Evolutionary conservation across 1,140 invertebrate species (phyloP), one percentile per base, ranked within the genome.

Genomic region (Drosophila santomea): DNA sequence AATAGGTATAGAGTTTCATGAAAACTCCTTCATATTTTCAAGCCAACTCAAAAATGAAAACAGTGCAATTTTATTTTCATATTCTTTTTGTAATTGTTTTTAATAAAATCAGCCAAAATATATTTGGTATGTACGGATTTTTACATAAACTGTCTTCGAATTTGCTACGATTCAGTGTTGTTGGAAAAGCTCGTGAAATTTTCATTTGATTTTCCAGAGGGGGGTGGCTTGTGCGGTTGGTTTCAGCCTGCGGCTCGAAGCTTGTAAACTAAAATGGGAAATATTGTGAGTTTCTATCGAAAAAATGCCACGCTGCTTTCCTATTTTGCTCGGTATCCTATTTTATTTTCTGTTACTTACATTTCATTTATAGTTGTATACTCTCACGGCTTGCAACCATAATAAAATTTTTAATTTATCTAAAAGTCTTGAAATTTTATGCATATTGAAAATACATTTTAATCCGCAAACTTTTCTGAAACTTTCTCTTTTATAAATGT

Each of bases 191-290:
- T 78, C 28, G 58, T 86, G 38, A 72, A 86, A 81, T 59, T 75
- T 86, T 51, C 38, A 86, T 74, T 71, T 69, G 64, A 58, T 71
- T 71, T 71, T 58, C 10, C 36, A 39, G 47, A 60, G 48, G 36
- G 36, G 28, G 28, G 8, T 32, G 28, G 35, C 39, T 32, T 25
- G 36, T 71, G 74, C 44, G 74, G 74, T 78, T 76, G 54, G 41
- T 60, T 56, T 35, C 64, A 17, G 68, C 58, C 54, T 60, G 57
- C 28, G 71, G 83, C 43, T 39, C 47, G 25, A 82, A 75, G 68
- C 47, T 86, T 76, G 83, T 74, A 80, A 80, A 88, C 78, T 88
- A 80, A 88, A 88, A 88, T 80, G 61, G 62, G 74, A 83, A 88
- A 88, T 83, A 83, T 80, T 88, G 68, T 83, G 62, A 68, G 39